Base-by-base conservation (phyloP, 2,888 invertebrate species). In the Pterostichus niger region DNA sequence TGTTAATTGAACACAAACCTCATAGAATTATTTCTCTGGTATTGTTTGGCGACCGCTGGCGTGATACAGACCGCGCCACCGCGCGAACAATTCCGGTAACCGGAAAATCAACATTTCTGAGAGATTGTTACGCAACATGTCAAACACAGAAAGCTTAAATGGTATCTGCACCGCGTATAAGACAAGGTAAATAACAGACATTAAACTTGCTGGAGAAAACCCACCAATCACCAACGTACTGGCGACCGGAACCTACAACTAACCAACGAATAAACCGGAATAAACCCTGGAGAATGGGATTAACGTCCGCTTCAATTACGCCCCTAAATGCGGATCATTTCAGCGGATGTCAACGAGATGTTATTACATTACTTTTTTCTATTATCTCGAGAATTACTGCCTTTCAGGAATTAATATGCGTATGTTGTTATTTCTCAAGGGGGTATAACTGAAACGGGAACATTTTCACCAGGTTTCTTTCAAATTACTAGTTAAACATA, bases 51-150 rank as follows among this genome's bases (percentile, higher is more conserved):
- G 49, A 76, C 52, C 76, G 35, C 78, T 59, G 46, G 17, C 15
- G 10, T 31, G 35, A 61, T 44, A 59, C 76, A 56, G 56, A 33
- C 54, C 78, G 40, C 24, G 59, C 35, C 33, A 33, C 54, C 78
- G 40, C 24, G 59, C 35, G 44, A 56, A 78, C 78, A 61, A 78
- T 61, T 78, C 78, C 78, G 78, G 78, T 78, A 78, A 78, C 78
- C 78, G 78, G 78, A 78, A 78, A 78, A 78, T 61, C 78, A 78
- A 78, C 78, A 78, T 78, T 78, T 78, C 78, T 61, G 46, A 44
- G 61, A 61, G 15, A 78, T 61, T 78, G 46, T 78, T 78, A 61
- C 78, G 78, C 52, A 78, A 78, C 78, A 46, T 78, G 78, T 61
- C 78, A 78, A 78, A 78, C 44, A 78, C 78, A 78, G 76, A 49